Conservation (phyloP, 2,888 invertebrate species). For the Synergus gifuensis region DNA sequence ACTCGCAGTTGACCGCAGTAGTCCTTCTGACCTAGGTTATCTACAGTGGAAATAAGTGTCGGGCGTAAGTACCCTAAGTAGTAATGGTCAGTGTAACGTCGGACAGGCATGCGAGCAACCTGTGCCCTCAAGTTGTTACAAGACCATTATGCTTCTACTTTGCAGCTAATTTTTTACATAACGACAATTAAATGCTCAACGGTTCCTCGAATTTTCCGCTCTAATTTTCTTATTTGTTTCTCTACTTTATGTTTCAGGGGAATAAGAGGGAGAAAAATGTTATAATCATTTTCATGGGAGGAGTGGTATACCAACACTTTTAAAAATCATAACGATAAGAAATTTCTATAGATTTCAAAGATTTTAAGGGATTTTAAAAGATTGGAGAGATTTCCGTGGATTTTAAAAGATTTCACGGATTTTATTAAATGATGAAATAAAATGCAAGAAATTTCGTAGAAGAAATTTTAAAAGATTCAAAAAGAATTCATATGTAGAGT, state of each 20-base stretch:
- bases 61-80: constrained; percentile 24
- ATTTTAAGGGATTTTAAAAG: too few species aligned
- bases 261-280: too few species aligned
- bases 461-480: too few species aligned
- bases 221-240: not conserved
- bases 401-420: too few species aligned
- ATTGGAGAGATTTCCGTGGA: too few species aligned
- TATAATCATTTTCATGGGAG: too few species aligned
- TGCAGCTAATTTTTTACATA: constrained; percentile 44
- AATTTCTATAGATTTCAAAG: too few species aligned
- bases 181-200: not conserved
- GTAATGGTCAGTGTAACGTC: constrained; percentile 49
- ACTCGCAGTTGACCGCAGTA: not conserved
- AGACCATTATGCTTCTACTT: constrained; percentile 46
- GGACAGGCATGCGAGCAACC: constrained; percentile 43
- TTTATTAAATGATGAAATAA: too few species aligned
- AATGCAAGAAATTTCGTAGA: too few species aligned
- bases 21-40: not conserved
- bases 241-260: not conserved
- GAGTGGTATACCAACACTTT: too few species aligned
- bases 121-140: not conserved
- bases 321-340: too few species aligned
- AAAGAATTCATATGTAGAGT: too few species aligned
- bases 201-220: constrained; percentile 1
- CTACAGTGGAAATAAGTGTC: constrained; percentile 1